A percentile compares a stretch with the other conserved stretches of the same genome.
These are phyloP conservation scores for Ascaphus truei DNA, from an alignment of 2,113 vertebrate species.

Conservation along the genomic window DNA sequence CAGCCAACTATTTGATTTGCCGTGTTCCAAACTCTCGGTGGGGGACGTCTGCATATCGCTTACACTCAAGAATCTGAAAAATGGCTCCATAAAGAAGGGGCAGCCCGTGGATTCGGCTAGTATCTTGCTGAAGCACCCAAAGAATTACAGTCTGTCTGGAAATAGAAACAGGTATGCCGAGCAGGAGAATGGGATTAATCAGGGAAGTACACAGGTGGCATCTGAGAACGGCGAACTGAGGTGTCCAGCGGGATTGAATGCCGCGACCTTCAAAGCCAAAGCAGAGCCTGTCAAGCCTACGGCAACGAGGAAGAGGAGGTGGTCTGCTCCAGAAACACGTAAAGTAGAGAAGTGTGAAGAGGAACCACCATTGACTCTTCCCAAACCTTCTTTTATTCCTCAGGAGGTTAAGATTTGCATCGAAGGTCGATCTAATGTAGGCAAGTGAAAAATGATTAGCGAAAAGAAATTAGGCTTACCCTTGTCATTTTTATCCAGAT, in stretches of 20 bases:
- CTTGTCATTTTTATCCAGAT: conserved; percentile 77
- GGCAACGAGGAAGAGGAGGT: conserved; percentile 85
- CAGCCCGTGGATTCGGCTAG: conserved; percentile 74
- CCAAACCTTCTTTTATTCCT: conserved; percentile 94
- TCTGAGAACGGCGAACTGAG: conserved; percentile 86
- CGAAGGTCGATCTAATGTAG: conserved; percentile 95
- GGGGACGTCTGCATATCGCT: conserved; percentile 98
- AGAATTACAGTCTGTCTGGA: conserved; percentile 64
- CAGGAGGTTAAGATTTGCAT: conserved; percentile 98
- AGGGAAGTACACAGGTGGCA: conserved; percentile 65
- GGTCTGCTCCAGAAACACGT: conserved; percentile 93
- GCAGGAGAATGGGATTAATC: conserved; percentile 87
- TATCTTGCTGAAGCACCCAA: conserved; percentile 79
- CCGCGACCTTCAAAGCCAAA: conserved; percentile 65
- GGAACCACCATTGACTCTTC: conserved; percentile 90
- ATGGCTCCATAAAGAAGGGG: conserved; percentile 91
- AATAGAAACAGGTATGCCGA: conserved; percentile 72
- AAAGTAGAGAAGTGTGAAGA: conserved; percentile 91
- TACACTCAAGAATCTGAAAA: conserved; percentile 93
- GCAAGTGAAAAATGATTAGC: conserved; percentile 79
- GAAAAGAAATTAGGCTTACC: conserved; percentile 60
- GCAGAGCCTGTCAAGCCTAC: conserved; percentile 71
- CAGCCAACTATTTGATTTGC: conserved; percentile 92
- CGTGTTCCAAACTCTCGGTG: conserved; percentile 93
- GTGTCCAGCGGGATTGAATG: conserved; percentile 71